A percentile compares a stretch with the other conserved stretches of the same genome.
These are phyloP conservation scores for Aix galericulata DNA, from an alignment of 2,113 vertebrate genomes.

Conservation along the genomic window DNA sequence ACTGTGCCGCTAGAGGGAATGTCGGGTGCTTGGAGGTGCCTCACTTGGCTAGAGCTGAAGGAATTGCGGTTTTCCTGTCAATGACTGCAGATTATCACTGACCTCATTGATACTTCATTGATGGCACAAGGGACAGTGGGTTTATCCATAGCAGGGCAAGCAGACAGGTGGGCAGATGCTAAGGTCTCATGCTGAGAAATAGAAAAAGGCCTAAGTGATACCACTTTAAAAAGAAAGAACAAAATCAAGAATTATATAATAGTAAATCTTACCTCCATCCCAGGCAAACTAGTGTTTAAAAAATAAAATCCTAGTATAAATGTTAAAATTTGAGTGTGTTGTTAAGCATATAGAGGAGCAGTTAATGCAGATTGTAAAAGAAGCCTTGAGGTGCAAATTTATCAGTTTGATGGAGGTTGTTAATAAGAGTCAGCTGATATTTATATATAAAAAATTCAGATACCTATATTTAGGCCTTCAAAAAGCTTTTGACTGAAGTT, in stretches of 20 bases:
- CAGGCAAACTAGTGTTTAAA: background rate
- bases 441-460: background rate
- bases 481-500: background rate
- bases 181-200: background rate
- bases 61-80: background rate
- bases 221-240: background rate
- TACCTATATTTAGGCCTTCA: background rate
- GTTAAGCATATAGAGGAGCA: background rate
- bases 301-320: background rate
- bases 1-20: background rate
- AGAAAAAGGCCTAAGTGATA: background rate
- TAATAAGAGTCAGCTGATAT: background rate
- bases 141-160: background rate
- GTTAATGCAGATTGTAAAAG: background rate
- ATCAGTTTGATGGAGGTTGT: background rate
- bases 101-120: rapidly evolving
- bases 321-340: background rate
- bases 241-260: background rate
- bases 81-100: rapidly evolving
- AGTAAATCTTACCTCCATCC: background rate
- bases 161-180: background rate
- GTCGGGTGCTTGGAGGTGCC: background rate
- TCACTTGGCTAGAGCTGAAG: background rate
- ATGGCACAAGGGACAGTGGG: rapidly evolving
- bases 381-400: background rate